Conservation (phyloP, 1,140 invertebrate species). For the Zaprionus tsacasi region DNA sequence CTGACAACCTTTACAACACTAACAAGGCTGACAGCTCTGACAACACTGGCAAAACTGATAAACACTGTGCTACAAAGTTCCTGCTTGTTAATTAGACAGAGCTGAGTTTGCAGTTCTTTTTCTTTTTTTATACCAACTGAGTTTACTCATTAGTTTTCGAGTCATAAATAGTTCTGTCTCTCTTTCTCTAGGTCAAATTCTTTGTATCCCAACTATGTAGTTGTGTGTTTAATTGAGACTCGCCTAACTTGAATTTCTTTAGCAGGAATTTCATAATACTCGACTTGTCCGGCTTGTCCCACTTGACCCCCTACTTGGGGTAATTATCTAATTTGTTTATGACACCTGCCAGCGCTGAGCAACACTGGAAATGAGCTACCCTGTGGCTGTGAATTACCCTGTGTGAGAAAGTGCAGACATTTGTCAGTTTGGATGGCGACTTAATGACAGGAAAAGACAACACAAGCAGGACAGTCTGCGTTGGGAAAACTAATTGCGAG, state of each 20-base stretch:
- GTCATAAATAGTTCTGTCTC: background rate
- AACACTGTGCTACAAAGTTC: background rate
- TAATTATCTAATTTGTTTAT: slow-evolving; percentile 50
- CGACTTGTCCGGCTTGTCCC: background rate
- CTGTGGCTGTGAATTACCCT: background rate
- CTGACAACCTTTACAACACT: no score
- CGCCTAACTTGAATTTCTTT: background rate
- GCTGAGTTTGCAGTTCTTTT: background rate
- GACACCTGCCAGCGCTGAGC: slow-evolving; percentile 34
- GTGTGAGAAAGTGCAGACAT: slow-evolving; percentile 35
- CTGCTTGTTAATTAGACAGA: background rate
- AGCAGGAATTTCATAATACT: slow-evolving; percentile 20
- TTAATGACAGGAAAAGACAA: slow-evolving; percentile 38
- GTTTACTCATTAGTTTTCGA: background rate
- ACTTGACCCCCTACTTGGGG: slow-evolving; percentile 12
- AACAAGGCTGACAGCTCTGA: no score
- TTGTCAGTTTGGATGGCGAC: slow-evolving; percentile 23
- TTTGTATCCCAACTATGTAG: background rate
- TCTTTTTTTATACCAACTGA: background rate
- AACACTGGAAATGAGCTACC: background rate
- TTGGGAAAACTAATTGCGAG: slow-evolving; percentile 46
- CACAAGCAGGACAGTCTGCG: slow-evolving; percentile 30
- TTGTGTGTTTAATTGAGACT: background rate
- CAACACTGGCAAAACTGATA: background rate
- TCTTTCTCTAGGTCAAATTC: slow-evolving; percentile 18